A percentile compares a stretch with the other conserved stretches of the same genome.
These are phyloP conservation scores for Hetaerina americana DNA, from an alignment of 1,140 invertebrate species.

Conservation along the genomic window DNA sequence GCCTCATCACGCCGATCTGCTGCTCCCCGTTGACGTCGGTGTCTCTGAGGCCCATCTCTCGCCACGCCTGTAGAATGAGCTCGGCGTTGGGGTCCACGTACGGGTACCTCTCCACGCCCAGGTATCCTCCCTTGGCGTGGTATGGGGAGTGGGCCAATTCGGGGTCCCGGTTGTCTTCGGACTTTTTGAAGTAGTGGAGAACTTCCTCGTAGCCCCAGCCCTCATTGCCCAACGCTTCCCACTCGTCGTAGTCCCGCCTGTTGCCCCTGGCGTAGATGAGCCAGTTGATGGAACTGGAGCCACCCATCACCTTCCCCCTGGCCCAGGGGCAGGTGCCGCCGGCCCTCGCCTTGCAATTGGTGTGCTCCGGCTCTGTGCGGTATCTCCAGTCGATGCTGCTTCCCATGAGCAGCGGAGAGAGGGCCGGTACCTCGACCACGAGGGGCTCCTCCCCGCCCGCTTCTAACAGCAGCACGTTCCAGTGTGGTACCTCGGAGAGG, in stretches of 20 bases:
- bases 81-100: conserved; percentile 41
- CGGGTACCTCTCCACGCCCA: conserved; percentile 49
- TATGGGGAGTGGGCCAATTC: conserved; percentile 38
- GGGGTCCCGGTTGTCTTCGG: conserved; percentile 38
- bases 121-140: conserved; percentile 48
- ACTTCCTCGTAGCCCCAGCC: conserved; percentile 63
- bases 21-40: conserved; percentile 60
- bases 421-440: conserved; percentile 48
- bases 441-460: conserved; percentile 45
- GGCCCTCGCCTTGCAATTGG: not conserved
- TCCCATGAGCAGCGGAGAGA: conserved; percentile 39
- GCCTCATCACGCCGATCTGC: conserved; percentile 55
- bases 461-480: conserved; percentile 43
- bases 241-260: conserved; percentile 57
- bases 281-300: conserved; percentile 65
- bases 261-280: conserved; percentile 84
- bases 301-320: conserved; percentile 51
- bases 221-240: conserved; percentile 49
- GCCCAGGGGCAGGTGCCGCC: conserved; percentile 36
- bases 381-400: conserved; percentile 46
- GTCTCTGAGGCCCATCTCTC: conserved; percentile 53
- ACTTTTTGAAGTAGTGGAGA: conserved; percentile 50
- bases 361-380: conserved; percentile 34
- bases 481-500: conserved; percentile 29
- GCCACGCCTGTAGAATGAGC: conserved; percentile 37